Conservation (phyloP, 2,113 vertebrate species). For the Dasyornis broadbenti region DNA sequence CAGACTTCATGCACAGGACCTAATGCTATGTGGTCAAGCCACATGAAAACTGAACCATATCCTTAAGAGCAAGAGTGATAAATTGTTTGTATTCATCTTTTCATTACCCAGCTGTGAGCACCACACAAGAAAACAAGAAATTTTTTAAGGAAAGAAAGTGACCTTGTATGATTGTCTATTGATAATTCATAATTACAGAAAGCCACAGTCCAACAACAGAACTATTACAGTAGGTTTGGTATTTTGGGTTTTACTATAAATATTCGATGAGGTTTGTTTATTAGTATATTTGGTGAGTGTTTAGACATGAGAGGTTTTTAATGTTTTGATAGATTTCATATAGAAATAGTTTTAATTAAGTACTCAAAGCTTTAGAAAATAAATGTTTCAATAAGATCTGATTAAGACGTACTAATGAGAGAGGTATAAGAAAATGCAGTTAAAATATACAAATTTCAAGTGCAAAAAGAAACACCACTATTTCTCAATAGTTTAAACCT, state of each 20-base stretch:
- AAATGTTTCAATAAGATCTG: background rate
- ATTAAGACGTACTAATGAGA: background rate
- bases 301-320: background rate
- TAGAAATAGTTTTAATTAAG: constrained; percentile 34
- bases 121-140: background rate
- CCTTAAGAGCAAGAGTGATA: background rate
- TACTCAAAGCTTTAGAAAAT: constrained; percentile 39
- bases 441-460: constrained; percentile 26
- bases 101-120: background rate
- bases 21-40: background rate
- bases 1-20: background rate
- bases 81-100: background rate
- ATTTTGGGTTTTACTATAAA: background rate
- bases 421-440: constrained; percentile 21
- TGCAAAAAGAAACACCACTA: constrained; percentile 4
- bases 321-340: background rate
- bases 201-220: background rate
- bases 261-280: background rate
- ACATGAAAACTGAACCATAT: background rate
- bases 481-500: background rate
- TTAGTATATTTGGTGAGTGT: background rate
- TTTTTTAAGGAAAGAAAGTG: background rate
- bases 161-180: background rate
- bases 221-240: background rate
- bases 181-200: background rate